Percentiles rank a stretch among this genome's conserved stretches.
Conservation (phyloP, 2,113 vertebrate species). For the Colinus virginianus region DNA sequence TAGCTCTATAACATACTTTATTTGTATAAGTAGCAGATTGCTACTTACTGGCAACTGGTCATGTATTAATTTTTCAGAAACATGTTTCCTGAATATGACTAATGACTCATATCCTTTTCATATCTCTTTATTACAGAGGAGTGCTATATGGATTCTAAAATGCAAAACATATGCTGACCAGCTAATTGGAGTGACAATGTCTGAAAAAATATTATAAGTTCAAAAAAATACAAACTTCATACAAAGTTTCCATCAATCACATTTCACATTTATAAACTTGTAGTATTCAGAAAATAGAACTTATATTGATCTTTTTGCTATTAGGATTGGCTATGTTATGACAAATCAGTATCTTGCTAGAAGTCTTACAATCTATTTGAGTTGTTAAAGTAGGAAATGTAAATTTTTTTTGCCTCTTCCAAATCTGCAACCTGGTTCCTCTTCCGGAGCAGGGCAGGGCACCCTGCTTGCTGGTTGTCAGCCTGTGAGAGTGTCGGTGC, state of each 20-base stretch:
- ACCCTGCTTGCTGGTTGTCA: neutral
- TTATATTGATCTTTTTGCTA: conserved; percentile 15
- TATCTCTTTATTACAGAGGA: conserved; percentile 42
- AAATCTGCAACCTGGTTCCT: neutral
- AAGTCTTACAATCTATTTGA: neutral
- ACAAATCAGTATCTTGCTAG: neutral
- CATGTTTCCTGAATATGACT: conserved; percentile 53
- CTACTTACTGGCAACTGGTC: conserved; percentile 55
- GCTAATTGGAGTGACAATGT: neutral
- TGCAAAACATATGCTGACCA: conserved; percentile 19
- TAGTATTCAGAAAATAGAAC: neutral
- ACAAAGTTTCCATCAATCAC: neutral
- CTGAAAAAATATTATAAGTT: neutral
- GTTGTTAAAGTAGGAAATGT: neutral
- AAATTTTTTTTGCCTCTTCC: neutral
- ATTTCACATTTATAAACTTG: conserved; percentile 24
- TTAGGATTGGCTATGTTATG: neutral
- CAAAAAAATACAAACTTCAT: conserved; percentile 29
- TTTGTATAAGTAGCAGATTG: conserved; percentile 51
- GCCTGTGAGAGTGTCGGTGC: neutral
- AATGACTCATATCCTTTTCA: conserved; percentile 53
- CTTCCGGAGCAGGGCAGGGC: neutral
- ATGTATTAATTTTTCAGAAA: conserved; percentile 62
- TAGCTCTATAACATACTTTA: conserved; percentile 30
- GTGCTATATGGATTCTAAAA: conserved; percentile 34